Percentiles rank a stretch among this genome's conserved stretches.
phyloP scores from a whole-genome alignment of 1,140 invertebrate genomes.

The Meteorus sp. region DNA sequence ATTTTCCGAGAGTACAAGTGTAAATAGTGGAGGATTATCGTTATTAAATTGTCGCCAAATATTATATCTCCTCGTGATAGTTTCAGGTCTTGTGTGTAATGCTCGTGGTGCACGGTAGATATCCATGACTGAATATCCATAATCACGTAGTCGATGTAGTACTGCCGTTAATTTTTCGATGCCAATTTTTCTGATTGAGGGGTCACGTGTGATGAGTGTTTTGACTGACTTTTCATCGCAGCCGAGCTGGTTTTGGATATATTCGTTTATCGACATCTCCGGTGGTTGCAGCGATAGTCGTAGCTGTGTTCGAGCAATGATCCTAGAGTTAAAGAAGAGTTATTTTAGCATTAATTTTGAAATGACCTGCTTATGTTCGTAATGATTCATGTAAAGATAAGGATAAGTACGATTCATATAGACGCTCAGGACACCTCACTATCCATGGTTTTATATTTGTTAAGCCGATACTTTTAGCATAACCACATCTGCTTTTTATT shows the following conservation, averaged over 20 bases:
- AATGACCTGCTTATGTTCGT: neutral
- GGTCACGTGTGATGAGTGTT: neutral
- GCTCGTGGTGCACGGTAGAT: constrained; percentile 1
- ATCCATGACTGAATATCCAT: constrained; percentile 18
- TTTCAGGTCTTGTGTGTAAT: neutral
- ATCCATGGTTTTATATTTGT: constrained; percentile 20
- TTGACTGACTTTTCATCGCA: neutral
- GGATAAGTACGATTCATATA: constrained; percentile 10
- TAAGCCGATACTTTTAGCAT: neutral
- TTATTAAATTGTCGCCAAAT: neutral
- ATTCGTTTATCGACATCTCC: neutral
- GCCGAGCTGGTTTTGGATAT: constrained; percentile 5
- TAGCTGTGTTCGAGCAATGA: too few relatives aligned
- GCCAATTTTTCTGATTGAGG: neutral
- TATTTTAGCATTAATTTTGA: neutral
- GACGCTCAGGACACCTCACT: neutral
- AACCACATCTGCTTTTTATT: neutral
- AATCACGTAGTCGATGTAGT: neutral
- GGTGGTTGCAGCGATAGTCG: too few relatives aligned
- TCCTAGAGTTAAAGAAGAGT: neutral
- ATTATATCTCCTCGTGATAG: neutral
- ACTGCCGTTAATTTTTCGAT: neutral
- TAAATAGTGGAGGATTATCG: neutral
- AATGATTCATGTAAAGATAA: neutral
- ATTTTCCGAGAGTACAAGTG: too few relatives aligned